Conservation (phyloP, 64 coral and sea anemone species). For the Actinia equina region DNA sequence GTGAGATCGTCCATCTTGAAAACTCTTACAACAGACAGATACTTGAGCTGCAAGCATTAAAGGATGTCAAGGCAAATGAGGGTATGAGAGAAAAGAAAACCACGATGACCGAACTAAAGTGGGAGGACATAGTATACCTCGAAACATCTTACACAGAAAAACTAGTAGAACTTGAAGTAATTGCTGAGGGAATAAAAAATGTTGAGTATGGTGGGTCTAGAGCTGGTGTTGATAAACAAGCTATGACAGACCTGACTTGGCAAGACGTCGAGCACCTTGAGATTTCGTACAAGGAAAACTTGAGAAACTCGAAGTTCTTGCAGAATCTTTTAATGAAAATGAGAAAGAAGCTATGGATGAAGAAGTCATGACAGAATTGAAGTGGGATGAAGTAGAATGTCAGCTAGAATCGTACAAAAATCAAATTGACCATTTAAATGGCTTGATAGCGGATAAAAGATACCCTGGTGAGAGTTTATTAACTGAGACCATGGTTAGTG, state of each 20-base stretch:
- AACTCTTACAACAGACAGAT: slow-evolving; percentile 11
- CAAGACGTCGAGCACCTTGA: slow-evolving; percentile 18
- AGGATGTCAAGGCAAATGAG: background rate
- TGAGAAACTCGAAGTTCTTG: slow-evolving; percentile 25
- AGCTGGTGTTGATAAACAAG: background rate
- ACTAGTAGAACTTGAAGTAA: slow-evolving; percentile 40
- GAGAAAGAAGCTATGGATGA: slow-evolving; percentile 9
- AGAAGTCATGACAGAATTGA: slow-evolving; percentile 45
- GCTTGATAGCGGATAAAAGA: background rate
- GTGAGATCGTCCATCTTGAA: slow-evolving; percentile 9
- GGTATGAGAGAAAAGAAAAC: background rate
- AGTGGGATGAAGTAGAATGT: slow-evolving; percentile 42
- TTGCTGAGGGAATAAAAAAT: background rate
- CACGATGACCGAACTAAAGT: slow-evolving; percentile 59
- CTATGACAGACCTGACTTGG: slow-evolving; percentile 40
- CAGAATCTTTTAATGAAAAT: background rate
- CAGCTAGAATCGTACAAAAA: slow-evolving; percentile 35
- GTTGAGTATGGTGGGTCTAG: background rate
- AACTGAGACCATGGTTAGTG: background rate
- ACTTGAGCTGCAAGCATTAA: slow-evolving; percentile 18
- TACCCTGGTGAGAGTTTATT: background rate
- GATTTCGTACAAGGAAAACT: slow-evolving; percentile 26
- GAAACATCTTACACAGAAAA: slow-evolving; percentile 19
- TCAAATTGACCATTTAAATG: slow-evolving; percentile 23
- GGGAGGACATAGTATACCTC: slow-evolving; percentile 34